Evolutionary conservation across 2,113 vertebrate species (phyloP).

Genomic region (Bubo bubo): DNA sequence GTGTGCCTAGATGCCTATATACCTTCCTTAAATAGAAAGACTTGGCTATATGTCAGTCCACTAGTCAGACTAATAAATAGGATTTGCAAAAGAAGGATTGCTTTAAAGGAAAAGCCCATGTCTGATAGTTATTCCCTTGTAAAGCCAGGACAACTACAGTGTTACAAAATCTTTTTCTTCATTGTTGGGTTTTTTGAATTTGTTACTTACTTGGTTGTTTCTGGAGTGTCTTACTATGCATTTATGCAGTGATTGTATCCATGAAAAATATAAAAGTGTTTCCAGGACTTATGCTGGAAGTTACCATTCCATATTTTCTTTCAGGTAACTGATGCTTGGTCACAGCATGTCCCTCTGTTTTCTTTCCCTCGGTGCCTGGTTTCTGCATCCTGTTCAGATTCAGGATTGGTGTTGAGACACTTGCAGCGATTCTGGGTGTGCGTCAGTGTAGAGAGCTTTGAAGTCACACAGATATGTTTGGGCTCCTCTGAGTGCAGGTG

Average conservation of each 20-base stretch:
- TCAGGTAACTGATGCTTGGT: background rate
- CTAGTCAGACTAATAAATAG: background rate
- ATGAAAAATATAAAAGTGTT: background rate
- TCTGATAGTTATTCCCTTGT: background rate
- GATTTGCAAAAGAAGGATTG: background rate
- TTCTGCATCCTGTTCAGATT: background rate
- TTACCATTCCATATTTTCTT: background rate
- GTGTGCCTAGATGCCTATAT: background rate
- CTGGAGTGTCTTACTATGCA: background rate
- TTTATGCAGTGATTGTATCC: background rate
- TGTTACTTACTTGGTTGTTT: background rate
- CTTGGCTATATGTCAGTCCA: background rate
- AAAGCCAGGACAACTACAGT: background rate
- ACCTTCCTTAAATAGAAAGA: background rate
- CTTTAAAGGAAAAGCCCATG: background rate
- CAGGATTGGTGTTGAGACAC: accelerated
- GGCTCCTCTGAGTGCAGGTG: background rate
- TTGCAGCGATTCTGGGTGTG: background rate
- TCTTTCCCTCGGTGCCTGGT: background rate
- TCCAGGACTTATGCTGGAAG: background rate
- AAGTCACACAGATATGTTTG: background rate
- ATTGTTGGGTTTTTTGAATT: background rate
- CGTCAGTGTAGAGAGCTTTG: background rate
- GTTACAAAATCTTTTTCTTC: background rate
- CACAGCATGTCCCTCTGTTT: background rate